Base-by-base conservation (phyloP, 2,888 invertebrate genomes). In the Drosophila longiperda region DNA sequence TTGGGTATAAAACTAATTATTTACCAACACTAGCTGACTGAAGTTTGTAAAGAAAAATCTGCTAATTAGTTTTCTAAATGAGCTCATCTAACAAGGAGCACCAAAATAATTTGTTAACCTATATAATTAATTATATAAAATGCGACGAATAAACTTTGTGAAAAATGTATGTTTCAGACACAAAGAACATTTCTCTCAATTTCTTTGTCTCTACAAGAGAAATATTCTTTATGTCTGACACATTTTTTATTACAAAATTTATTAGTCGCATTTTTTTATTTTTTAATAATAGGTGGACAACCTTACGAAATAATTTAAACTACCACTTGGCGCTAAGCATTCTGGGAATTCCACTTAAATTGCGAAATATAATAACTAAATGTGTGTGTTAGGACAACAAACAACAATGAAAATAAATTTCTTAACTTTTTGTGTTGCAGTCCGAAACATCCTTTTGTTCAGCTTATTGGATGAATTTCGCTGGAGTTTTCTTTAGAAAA, bases 331-430 rank as follows among this genome's bases (percentile, higher is more conserved):
- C 6, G 34, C 34, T 34, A 23, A 55, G n/a, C 26, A 7, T 12
- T 38, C 11, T 26, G 32, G 42, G 20, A 32, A 15, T 57, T 32
- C 32, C 29, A 32, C 57, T 42, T 20, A 20, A 32, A 42, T 32
- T 57, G 20, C 57, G 3, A 42, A 42, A 32, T 17, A 45, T 57
- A 49, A 68, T 68, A 49, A 34, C n/a, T 26, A 55, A 55, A 26
- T 26, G 29, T 29, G 12, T 38, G 33, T 55, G 55, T 38, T 17
- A 12, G 17, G 26, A 38, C 23, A 34, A 12, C 23, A 58, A 40
- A 34, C 40, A 26, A 38, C 68, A 69, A 69, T 57, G 29, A 58
- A 69, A 58, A 32, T 15, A 50, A 40, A 34, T 69, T 40, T 15
- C 20, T 23, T 32, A 48, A 45, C 52, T 70, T 50, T 29, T 17